Evolutionary conservation across 1,140 invertebrate genomes (phyloP), one percentile per base, ranked within the genome.

Genomic region (Ridgeia piscesae): DNA sequence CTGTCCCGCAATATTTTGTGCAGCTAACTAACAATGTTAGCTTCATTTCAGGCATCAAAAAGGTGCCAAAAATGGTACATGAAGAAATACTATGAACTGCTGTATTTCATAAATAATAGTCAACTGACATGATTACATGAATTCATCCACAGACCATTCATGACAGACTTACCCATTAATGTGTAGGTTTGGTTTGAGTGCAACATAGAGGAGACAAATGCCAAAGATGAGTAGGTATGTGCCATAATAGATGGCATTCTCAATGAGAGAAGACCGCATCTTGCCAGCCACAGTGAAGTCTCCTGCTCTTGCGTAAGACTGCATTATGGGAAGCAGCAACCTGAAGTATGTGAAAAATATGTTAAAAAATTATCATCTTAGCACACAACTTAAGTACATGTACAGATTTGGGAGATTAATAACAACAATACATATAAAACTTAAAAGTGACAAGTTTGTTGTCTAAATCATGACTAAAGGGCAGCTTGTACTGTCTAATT

Each of bases 191-290:
- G 98, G 98, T 96, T 98, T 98, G 0, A 98, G 96, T 0, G 98
- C 98, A 91, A 99, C 97, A 96, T 99, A 99, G 94, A 99, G 98
- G 2, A 99, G 96, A 90, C 99, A 97, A 89, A 99, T 97, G 17
- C 98, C 97, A 96, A 99, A 99, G 94, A 99, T 99, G 91, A 99
- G 97, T 34, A 99, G 96, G 96, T 99, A 99, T 92, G 98, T 99
- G 33, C 98, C 98, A 96, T 99, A 99, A 96, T 99, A 99, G 93
- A 99, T 99, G 17, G 98, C 98, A 96, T 99, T 99, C 95, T 99
- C 99, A 91, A 99, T 98, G 35, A 99, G 95, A 8, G 99, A 98
- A 27, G 98, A 98, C 95, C 98, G 98, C 1, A 99, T 96, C 97
- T 99, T 99, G 58, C 99, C 98, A 95, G 97, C 97, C 0, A 99